Percentiles rank a stretch among this genome's conserved stretches.
These are phyloP conservation scores for Sardina pilchardus DNA, from an alignment of 2,113 vertebrate species.

Conservation along the genomic window DNA sequence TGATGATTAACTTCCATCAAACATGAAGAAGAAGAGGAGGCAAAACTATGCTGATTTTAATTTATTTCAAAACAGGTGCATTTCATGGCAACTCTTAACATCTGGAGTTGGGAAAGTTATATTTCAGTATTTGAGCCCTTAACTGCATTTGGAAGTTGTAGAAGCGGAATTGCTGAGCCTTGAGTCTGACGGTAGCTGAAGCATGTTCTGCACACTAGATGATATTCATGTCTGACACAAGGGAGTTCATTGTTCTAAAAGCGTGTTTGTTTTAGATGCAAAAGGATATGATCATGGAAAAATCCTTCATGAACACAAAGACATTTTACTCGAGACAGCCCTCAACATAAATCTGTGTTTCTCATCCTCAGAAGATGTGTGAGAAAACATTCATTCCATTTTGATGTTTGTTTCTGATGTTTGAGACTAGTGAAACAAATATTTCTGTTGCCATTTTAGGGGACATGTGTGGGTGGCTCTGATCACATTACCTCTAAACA, in stretches of 20 bases:
- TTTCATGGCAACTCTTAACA: background rate
- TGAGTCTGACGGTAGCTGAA: background rate
- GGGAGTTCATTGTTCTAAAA: background rate
- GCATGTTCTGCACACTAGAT: background rate
- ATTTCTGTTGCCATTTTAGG: background rate
- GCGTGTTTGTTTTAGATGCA: background rate
- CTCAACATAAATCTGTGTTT: background rate
- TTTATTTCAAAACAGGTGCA: too few relatives aligned
- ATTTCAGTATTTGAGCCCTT: background rate
- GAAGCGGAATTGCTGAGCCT: background rate
- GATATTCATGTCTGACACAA: background rate
- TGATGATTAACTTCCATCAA: too few relatives aligned
- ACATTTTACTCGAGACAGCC: background rate
- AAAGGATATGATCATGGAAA: constrained; percentile 13
- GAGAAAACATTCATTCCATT: background rate
- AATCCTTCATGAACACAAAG: background rate
- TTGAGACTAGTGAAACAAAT: background rate
- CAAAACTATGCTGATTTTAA: too few relatives aligned
- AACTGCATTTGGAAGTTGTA: background rate
- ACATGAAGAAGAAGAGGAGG: too few relatives aligned
- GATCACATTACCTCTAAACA: background rate
- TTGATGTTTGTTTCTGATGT: background rate
- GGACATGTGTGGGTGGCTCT: background rate
- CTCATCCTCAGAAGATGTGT: background rate
- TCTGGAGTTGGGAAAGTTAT: background rate